Evolutionary conservation across 1,140 invertebrate species (phyloP), one percentile per base, ranked within the genome.

Genomic region (Wasmannia auropunctata): DNA sequence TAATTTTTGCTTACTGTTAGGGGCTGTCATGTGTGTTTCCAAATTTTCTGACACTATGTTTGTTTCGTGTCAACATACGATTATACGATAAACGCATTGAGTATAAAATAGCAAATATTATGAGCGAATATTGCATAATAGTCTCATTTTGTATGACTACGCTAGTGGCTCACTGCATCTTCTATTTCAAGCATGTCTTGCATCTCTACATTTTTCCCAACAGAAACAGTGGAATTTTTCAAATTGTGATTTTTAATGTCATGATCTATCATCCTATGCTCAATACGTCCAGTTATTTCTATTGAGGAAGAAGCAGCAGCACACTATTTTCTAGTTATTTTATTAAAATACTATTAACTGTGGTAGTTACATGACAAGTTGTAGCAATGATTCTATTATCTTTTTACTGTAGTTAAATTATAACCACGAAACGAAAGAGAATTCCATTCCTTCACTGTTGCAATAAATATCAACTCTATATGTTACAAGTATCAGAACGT

Each of bases 111-210:
- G 22, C 16, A 37, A 46, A 65, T 40, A 60, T 77, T 31, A 56
- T 74, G 40, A 56, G 34, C 43, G 19, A 75, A n/a, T 70, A 67
- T 87, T 92, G 62, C 77, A 91, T 86, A 91, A 92, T 88, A 75
- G 80, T 58, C 51, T 88, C 60, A 40, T 56, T 87, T 79, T 46
- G 67, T 89, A 70, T 65, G 54, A 83, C 90, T 67, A 77, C 81
- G 72, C 56, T 85, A 79, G 75, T 75, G 72, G 70, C 19, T 75
- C 62, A 76, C 69, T 91, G 85, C 86, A 86, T 88, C 67, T 89
- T 87, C 80, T 86, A 83, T 49, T 49, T 91, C 83, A 85, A 91
- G 90, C 90, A 92, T 90, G 88, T 75, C 49, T 65, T 79, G 31
- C 49, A 80, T 40, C 8, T 76, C 58, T 16, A 75, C 7, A 63